Percentiles rank a stretch among this genome's conserved stretches.
Conservation (phyloP, 2,113 vertebrate species). For the Hippocampus guttulatus region DNA sequence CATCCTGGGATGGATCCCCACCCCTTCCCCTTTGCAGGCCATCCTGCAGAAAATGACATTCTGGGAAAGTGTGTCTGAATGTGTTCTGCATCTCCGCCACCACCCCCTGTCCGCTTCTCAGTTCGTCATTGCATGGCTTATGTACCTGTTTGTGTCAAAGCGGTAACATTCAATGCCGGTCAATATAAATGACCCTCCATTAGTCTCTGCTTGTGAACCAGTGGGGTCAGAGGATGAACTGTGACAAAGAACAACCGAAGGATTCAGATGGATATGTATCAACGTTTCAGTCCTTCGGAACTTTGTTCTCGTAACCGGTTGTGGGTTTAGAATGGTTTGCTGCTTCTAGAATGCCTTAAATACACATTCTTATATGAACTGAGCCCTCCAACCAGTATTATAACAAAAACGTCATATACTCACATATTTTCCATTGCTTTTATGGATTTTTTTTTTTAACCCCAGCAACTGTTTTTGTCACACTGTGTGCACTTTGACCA, state of each 20-base stretch:
- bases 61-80: slow-evolving; percentile 79
- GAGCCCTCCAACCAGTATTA: slow-evolving; percentile 70
- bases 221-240: slow-evolving; percentile 39
- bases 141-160: slow-evolving; percentile 79
- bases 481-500: slow-evolving; percentile 62
- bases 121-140: slow-evolving; percentile 83
- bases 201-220: slow-evolving; percentile 56
- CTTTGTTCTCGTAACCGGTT: slow-evolving; percentile 44
- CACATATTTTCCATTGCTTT: slow-evolving; percentile 53
- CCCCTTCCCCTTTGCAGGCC: slow-evolving; percentile 58
- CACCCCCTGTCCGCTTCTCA: slow-evolving; percentile 28
- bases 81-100: slow-evolving; percentile 50
- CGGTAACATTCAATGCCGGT: slow-evolving; percentile 74
- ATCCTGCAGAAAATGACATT: slow-evolving; percentile 68
- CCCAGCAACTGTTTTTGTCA: slow-evolving; percentile 47
- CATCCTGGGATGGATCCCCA: slow-evolving; percentile 57
- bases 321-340: slow-evolving; percentile 53
- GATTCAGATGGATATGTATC: slow-evolving; percentile 23
- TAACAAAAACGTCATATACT: slow-evolving; percentile 58
- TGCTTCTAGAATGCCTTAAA: slow-evolving; percentile 70
- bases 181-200: slow-evolving; percentile 66
- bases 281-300: slow-evolving; percentile 32
- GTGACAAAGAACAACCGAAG: slow-evolving; percentile 51
- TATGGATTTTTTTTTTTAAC: slow-evolving; percentile 39
- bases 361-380: slow-evolving; percentile 62